Percentiles rank a stretch among this genome's conserved stretches.
phyloP scores from a whole-genome alignment of 1,140 invertebrate genomes.

The Conus ventricosus region DNA sequence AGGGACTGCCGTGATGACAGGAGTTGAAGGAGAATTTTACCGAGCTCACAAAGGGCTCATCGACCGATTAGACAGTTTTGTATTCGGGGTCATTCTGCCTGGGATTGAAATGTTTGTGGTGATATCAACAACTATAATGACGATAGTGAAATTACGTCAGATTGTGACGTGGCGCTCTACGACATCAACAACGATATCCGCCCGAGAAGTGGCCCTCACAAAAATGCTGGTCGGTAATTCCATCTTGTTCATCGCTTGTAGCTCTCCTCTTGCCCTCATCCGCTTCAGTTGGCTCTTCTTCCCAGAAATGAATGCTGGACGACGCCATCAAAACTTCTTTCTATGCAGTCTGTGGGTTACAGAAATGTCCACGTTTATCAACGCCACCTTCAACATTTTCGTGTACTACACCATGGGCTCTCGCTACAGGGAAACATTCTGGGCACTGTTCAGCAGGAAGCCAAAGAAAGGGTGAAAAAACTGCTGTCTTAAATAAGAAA shows the following conservation, averaged over 20 bases:
- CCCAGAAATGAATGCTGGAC: background rate
- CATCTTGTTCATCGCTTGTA: background rate
- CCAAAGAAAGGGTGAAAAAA: background rate
- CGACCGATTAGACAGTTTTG: background rate
- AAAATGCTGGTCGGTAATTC: background rate
- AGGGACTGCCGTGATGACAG: background rate
- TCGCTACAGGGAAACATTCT: background rate
- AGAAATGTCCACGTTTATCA: background rate
- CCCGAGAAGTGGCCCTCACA: background rate
- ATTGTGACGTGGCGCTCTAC: background rate
- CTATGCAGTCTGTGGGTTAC: background rate
- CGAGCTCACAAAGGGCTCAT: background rate
- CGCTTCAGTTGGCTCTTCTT: background rate
- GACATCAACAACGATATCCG: background rate
- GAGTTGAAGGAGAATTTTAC: background rate
- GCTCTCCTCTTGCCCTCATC: background rate
- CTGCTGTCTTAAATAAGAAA: too few species aligned
- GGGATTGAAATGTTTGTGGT: background rate
- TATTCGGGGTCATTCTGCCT: slow-evolving; percentile 8
- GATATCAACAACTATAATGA: background rate
- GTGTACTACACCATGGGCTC: slow-evolving; percentile 14
- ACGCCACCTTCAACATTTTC: slow-evolving; percentile 6
- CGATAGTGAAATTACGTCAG: background rate
- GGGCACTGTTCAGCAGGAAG: background rate
- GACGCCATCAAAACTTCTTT: background rate